These are phyloP conservation scores for Porites lobata DNA, from an alignment of 92 coral and sea anemone genomes.

Conservation along the genomic window DNA sequence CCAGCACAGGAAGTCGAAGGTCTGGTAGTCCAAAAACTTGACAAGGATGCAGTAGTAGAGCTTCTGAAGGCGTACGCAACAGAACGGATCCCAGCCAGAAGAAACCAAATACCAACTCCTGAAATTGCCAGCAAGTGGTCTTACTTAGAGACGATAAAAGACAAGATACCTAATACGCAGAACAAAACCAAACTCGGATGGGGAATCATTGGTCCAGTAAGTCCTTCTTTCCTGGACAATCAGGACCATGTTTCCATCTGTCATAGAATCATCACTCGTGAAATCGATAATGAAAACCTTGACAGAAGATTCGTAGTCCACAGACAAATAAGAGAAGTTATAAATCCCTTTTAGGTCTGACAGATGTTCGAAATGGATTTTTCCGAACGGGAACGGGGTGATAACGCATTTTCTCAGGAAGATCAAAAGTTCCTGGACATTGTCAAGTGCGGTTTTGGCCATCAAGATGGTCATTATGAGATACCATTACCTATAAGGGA, in stretches of 20 bases:
- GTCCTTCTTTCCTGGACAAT: neutral
- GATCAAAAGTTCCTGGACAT: conserved; percentile 53
- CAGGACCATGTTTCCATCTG: conserved; percentile 22
- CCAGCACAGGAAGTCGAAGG: conserved; percentile 56
- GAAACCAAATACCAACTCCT: conserved; percentile 65
- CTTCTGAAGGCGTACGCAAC: conserved; percentile 44
- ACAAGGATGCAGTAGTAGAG: conserved; percentile 22
- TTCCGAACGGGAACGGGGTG: neutral
- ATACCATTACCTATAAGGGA: conserved; percentile 58
- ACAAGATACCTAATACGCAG: conserved; percentile 14
- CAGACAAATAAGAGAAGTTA: conserved; percentile 38
- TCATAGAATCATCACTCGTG: conserved; percentile 17
- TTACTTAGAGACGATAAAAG: conserved; percentile 19
- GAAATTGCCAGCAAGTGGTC: conserved; percentile 56
- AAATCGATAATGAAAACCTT: conserved; percentile 5
- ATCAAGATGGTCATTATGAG: conserved; percentile 52
- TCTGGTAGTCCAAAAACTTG: conserved; percentile 33
- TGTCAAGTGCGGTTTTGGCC: conserved; percentile 43
- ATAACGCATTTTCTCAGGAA: conserved; percentile 51
- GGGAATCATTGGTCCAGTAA: conserved; percentile 64
- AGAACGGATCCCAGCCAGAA: conserved; percentile 54
- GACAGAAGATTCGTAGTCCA: neutral
- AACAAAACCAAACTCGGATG: conserved; percentile 39
- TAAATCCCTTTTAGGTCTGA: conserved; percentile 36
- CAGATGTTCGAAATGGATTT: conserved; percentile 48